phyloP scores from a whole-genome alignment of 2,888 invertebrate genomes.

The Scaptomyza caliginosa region DNA sequence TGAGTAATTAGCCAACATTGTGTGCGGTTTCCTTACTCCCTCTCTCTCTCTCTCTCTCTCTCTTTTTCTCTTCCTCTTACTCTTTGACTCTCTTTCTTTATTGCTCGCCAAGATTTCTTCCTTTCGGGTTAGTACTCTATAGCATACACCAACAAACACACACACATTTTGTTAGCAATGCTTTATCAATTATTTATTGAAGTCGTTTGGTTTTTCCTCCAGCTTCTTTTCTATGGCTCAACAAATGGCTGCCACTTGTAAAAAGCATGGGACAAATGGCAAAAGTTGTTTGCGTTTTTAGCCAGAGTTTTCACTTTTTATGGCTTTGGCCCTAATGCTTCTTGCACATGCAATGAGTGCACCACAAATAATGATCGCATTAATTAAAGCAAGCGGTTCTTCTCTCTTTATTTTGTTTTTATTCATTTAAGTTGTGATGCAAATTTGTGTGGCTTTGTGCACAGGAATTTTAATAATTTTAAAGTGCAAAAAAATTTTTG shows the following conservation, averaged over 20 bases:
- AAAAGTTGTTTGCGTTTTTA: constrained; percentile 38
- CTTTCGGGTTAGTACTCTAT: constrained; percentile 23
- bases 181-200: constrained; percentile 79
- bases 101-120: constrained; percentile 13
- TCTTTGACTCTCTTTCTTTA: not conserved
- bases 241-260: constrained; percentile 23
- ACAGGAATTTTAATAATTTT: not conserved
- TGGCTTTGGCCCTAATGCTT: constrained; percentile 4
- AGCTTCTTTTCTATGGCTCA: not conserved
- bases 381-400: constrained; percentile 37
- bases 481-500: not conserved
- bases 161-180: constrained; percentile 44
- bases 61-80: not conserved
- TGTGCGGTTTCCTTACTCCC: constrained; percentile 49
- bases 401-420: not conserved
- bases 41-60: not conserved
- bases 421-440: not conserved
- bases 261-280: constrained; percentile 30
- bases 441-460: not conserved
- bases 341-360: constrained; percentile 23
- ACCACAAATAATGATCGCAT: constrained; percentile 50
- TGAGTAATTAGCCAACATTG: constrained; percentile 78
- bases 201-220: constrained; percentile 42
- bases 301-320: constrained; percentile 11
- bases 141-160: constrained; percentile 21